Percentiles rank a stretch among this genome's conserved stretches.
These are phyloP conservation scores for Sthenelais limicola DNA, from an alignment of 2,888 invertebrate species.

Conservation along the genomic window DNA sequence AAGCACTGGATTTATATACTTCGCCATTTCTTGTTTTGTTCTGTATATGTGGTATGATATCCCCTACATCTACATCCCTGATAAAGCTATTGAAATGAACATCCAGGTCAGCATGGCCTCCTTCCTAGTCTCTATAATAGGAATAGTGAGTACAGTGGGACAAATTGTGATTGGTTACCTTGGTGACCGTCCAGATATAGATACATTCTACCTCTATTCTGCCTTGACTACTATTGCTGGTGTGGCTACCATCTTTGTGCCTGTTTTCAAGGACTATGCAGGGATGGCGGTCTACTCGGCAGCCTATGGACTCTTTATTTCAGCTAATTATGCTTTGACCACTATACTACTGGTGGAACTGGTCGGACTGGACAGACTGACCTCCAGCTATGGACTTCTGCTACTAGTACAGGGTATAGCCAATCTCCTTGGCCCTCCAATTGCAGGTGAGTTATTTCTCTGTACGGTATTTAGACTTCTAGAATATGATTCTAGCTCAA, in stretches of 20 bases:
- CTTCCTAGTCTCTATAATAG: conserved; percentile 85
- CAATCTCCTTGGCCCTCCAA: conserved; percentile 88
- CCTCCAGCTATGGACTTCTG: conserved; percentile 90
- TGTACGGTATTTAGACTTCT: too few species aligned
- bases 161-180: conserved; percentile 83
- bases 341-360: conserved; percentile 91
- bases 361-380: conserved; percentile 89
- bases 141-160: conserved; percentile 87
- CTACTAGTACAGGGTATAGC: conserved; percentile 90
- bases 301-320: conserved; percentile 87
- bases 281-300: conserved; percentile 54
- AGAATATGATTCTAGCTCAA: too few species aligned
- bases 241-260: conserved; percentile 59
- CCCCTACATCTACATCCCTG: conserved; percentile 93
- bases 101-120: conserved; percentile 73
- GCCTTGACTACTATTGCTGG: conserved; percentile 78
- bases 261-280: conserved; percentile 56
- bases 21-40: conserved; percentile 86
- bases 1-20: conserved; percentile 60
- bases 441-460: conserved; percentile 86
- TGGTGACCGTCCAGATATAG: conserved; percentile 86
- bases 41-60: conserved; percentile 93
- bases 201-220: conserved; percentile 86
- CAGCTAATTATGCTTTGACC: conserved; percentile 91
- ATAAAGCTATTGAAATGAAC: conserved; percentile 80